phyloP scores from a whole-genome alignment of 2,888 invertebrate species.

The Sarcophaga variegata region DNA sequence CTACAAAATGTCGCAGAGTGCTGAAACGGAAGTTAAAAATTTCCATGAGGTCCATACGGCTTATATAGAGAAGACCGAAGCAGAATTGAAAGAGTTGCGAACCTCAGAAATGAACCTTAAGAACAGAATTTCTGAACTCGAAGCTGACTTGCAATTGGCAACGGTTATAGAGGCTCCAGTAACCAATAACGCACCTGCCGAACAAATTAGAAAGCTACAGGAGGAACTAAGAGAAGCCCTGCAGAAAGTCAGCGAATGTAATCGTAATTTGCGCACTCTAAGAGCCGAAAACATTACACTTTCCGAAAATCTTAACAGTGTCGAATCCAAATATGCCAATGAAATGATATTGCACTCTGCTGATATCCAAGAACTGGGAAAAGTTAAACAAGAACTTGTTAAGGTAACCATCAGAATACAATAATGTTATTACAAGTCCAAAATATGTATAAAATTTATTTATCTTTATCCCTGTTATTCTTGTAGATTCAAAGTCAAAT shows the following conservation, averaged over 20 bases:
- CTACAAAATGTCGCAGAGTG: constrained; percentile 90
- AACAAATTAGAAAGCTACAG: constrained; percentile 84
- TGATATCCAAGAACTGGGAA: constrained; percentile 87
- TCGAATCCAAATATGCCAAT: constrained; percentile 90
- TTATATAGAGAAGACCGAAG: constrained; percentile 85
- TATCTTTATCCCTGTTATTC: neutral
- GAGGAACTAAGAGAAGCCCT: constrained; percentile 85
- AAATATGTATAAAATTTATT: too few relatives aligned
- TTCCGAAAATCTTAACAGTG: constrained; percentile 85
- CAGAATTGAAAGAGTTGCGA: constrained; percentile 83
- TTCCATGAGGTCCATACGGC: constrained; percentile 84
- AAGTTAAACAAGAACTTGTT: constrained; percentile 85
- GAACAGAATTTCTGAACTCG: constrained; percentile 86
- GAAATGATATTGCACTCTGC: constrained; percentile 90
- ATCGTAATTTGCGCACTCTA: constrained; percentile 85
- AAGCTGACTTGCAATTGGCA: constrained; percentile 87
- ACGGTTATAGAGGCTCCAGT: constrained; percentile 84
- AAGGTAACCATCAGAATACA: constrained; percentile 79
- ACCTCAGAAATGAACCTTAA: constrained; percentile 83
- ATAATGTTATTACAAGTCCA: neutral
- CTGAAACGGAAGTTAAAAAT: constrained; percentile 89
- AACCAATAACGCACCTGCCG: constrained; percentile 79
- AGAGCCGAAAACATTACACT: constrained; percentile 85
- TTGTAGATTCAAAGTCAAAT: constrained; percentile 84
- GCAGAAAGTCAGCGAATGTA: constrained; percentile 84